Conservation (phyloP, 2,888 invertebrate genomes). For the Sinopyrophorus schimmeli region DNA sequence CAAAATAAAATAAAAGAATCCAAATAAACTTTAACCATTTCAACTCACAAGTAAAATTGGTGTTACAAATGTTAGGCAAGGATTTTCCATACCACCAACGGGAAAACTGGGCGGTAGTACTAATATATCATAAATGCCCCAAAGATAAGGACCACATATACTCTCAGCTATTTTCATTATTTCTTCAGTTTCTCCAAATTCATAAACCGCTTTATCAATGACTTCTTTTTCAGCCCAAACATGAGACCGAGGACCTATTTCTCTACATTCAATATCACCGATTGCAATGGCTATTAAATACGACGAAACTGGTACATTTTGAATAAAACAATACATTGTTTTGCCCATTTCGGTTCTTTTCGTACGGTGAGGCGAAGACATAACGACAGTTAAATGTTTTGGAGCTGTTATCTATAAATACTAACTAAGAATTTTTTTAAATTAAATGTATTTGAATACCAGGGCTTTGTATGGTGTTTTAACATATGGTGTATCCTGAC, state of each 20-base stretch:
- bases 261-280: conserved; percentile 75
- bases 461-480: conserved; percentile 75
- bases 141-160: conserved; percentile 86
- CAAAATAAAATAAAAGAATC: conserved; percentile 25
- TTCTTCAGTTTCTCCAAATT: conserved; percentile 85
- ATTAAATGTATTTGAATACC: too few species aligned
- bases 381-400: conserved; percentile 75
- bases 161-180: conserved; percentile 81
- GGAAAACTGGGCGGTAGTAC: conserved; percentile 94
- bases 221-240: conserved; percentile 91
- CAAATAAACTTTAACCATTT: neutral
- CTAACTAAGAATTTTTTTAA: too few species aligned
- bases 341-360: too few species aligned
- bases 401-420: conserved; percentile 69
- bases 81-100: conserved; percentile 97
- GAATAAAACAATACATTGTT: conserved; percentile 63
- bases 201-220: conserved; percentile 81
- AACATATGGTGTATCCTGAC: conserved; percentile 90
- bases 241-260: conserved; percentile 76
- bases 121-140: conserved; percentile 87
- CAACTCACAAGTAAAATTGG: conserved; percentile 79
- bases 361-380: conserved; percentile 77
- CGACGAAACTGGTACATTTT: conserved; percentile 82
- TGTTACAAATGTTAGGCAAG: conserved; percentile 92
- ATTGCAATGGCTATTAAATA: conserved; percentile 90